A percentile compares a stretch with the other conserved stretches of the same genome.
Conservation (phyloP, 2,797 vertebrate genomes). For the Zenarchopterus dispar region DNA sequence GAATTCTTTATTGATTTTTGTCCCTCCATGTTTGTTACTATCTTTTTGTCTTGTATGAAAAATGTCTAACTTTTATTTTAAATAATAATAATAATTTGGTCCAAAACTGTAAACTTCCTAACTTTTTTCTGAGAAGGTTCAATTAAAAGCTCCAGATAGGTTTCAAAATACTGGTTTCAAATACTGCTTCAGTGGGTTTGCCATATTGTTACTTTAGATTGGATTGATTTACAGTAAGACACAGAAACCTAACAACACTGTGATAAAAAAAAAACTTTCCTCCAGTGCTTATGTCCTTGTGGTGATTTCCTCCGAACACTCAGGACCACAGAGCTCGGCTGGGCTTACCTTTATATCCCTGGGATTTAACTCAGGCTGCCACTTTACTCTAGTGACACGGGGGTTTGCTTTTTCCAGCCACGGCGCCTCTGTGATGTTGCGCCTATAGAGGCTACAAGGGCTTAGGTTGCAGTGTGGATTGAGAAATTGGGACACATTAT, state of each 20-base stretch:
- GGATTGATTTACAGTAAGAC: slow-evolving; percentile 7
- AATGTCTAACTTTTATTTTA: too few species aligned
- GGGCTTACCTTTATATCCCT: slow-evolving; percentile 52
- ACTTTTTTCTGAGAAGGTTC: too few species aligned
- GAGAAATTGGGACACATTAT: slow-evolving; percentile 73
- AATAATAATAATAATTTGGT: too few species aligned
- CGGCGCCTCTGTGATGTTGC: slow-evolving; percentile 50
- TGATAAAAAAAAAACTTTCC: slow-evolving; percentile 34
- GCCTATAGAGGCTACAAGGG: slow-evolving; percentile 54
- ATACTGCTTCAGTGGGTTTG: slow-evolving; percentile 5
- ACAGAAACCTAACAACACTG: slow-evolving; percentile 15
- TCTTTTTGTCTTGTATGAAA: not conserved
- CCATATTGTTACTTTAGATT: slow-evolving; percentile 10
- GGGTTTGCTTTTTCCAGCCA: slow-evolving; percentile 45
- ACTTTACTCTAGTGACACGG: slow-evolving; percentile 57
- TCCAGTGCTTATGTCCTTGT: slow-evolving; percentile 25
- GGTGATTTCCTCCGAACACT: slow-evolving; percentile 16
- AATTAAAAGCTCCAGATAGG: too few species aligned
- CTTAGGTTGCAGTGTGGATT: slow-evolving; percentile 67
- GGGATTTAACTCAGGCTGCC: slow-evolving; percentile 69
- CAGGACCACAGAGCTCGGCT: slow-evolving; percentile 32
- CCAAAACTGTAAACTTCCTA: too few species aligned
- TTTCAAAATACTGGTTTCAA: not conserved
- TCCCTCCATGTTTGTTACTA: not conserved
- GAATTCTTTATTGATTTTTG: too few species aligned